These are phyloP conservation scores for Catostylus mosaicus DNA, from an alignment of 30 jellyfish, hydroid and myxozoan species.

Conservation along the genomic window DNA sequence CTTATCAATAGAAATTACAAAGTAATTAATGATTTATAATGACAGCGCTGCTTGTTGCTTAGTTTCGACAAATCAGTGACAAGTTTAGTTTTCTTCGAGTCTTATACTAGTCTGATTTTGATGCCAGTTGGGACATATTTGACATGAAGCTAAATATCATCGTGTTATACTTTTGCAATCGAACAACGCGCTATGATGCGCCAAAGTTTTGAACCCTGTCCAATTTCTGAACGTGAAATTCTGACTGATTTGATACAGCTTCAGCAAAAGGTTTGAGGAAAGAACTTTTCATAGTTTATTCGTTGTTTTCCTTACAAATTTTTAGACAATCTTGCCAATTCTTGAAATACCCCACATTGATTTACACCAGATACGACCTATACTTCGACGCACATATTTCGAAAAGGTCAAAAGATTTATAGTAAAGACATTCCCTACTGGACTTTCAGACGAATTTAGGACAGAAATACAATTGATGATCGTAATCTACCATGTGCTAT, in stretches of 20 bases:
- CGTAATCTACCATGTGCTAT: too few species aligned
- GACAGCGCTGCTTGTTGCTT: constrained; percentile 41
- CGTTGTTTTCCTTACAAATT: too few species aligned
- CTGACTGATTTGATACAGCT: constrained; percentile 78
- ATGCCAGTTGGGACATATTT: not conserved
- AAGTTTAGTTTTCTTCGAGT: not conserved
- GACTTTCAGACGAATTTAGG: too few species aligned
- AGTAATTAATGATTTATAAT: constrained; percentile 16
- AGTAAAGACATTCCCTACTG: too few species aligned
- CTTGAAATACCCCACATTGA: too few species aligned
- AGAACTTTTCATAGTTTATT: too few species aligned
- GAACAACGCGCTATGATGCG: constrained; percentile 53
- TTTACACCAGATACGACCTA: too few species aligned
- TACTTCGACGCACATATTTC: too few species aligned
- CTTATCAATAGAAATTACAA: not conserved
- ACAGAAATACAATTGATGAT: too few species aligned
- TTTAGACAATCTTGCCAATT: too few species aligned
- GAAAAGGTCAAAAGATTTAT: too few species aligned
- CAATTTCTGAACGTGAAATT: constrained; percentile 81
- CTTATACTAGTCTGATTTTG: not conserved
- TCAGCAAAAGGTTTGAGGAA: constrained; percentile 76
- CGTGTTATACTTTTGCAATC: not conserved
- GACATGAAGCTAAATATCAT: constrained; percentile 2
- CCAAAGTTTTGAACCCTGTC: constrained; percentile 39
- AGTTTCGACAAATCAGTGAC: constrained; percentile 5